A percentile compares a stretch with the other conserved stretches of the same genome.
phyloP scores from a whole-genome alignment of 2,888 invertebrate species.

The Pemphredon lugubris region DNA sequence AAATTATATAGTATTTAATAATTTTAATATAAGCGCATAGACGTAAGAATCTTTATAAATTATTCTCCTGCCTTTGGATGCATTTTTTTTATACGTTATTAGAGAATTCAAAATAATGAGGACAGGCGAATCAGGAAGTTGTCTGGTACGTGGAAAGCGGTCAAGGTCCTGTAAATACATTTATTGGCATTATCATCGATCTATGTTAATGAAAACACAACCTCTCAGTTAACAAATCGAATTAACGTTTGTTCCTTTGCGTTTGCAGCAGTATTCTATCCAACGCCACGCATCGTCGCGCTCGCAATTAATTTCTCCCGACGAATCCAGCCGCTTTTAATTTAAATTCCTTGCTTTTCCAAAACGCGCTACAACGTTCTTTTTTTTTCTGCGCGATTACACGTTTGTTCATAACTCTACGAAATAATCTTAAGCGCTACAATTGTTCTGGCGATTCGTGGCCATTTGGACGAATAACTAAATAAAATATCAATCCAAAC shows the following conservation, averaged over 20 bases:
- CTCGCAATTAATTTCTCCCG: conserved; percentile 4
- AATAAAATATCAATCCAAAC: conserved; percentile 19
- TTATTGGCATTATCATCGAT: conserved; percentile 63
- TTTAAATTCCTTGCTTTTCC: conserved; percentile 19
- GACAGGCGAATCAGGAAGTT: background rate
- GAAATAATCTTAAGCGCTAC: conserved; percentile 37
- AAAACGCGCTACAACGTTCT: conserved; percentile 35
- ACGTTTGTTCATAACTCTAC: conserved; percentile 40
- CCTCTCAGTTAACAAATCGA: conserved; percentile 52
- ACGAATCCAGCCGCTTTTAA: conserved; percentile 9
- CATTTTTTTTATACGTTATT: background rate
- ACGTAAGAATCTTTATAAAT: conserved; percentile 35
- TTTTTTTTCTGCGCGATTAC: conserved; percentile 53
- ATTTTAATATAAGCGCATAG: conserved; percentile 29
- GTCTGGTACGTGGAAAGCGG: conserved; percentile 30
- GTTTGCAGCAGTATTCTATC: conserved; percentile 16
- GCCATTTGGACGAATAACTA: conserved; percentile 33
- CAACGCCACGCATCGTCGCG: conserved; percentile 8
- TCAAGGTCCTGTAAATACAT: conserved; percentile 63
- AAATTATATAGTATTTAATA: conserved; percentile 35
- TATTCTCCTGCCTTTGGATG: conserved; percentile 10
- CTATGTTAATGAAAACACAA: conserved; percentile 63
- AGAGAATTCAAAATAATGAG: background rate
- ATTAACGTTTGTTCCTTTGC: conserved; percentile 32
- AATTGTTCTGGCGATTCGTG: conserved; percentile 30